Percentiles rank a stretch among this genome's conserved stretches.
Conservation (phyloP, 2,797 vertebrate species). For the Myotis vivesi region DNA sequence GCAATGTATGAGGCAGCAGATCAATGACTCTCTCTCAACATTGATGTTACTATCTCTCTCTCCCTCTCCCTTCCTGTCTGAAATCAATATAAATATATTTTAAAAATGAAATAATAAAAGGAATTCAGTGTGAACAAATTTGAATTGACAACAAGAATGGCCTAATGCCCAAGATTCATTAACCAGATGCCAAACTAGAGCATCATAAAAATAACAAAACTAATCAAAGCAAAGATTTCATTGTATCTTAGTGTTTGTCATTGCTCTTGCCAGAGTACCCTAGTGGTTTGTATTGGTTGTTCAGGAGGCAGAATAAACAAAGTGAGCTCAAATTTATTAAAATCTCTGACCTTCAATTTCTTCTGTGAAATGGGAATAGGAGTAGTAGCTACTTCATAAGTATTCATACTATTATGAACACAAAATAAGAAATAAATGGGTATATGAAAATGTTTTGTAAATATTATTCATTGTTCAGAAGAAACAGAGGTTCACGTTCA, state of each 20-base stretch:
- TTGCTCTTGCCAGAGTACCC: not conserved
- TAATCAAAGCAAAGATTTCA: not conserved
- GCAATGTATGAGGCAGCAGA: no score
- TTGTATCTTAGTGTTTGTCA: not conserved
- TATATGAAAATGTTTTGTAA: not conserved
- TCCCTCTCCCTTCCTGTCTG: no score
- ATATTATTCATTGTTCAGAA: not conserved
- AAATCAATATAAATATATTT: no score
- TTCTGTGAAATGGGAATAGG: constrained; percentile 10
- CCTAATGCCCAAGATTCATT: not conserved
- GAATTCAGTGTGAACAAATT: not conserved
- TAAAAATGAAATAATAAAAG: not conserved
- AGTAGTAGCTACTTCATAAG: not conserved
- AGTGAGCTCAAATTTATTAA: not conserved
- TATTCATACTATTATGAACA: not conserved
- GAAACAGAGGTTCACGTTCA: not conserved
- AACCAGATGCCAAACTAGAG: not conserved
- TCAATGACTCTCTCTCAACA: no score
- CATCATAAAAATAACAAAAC: not conserved
- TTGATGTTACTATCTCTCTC: no score
- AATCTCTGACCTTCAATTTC: not conserved
- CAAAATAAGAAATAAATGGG: not conserved
- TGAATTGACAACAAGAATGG: not conserved
- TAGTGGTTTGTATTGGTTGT: not conserved
- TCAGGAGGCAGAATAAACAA: not conserved